Conservation (phyloP, 2,113 vertebrate species). For the Rhegmatorhina hoffmannsi region DNA sequence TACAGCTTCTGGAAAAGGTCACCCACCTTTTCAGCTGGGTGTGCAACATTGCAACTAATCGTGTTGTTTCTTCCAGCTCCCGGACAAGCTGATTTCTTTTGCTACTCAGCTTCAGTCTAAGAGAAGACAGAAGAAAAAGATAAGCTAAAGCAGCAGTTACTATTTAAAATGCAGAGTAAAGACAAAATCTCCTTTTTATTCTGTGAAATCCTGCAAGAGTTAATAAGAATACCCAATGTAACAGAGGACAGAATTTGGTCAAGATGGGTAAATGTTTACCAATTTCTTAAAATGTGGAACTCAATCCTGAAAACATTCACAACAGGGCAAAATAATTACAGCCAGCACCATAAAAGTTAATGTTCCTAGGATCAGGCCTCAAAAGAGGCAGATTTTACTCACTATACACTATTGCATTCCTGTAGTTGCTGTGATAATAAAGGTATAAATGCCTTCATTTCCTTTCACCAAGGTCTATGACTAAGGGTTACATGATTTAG, state of each 20-base stretch:
- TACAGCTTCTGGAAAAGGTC: background rate
- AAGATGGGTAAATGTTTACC: background rate
- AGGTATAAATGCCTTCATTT: background rate
- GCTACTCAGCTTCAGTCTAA: slow-evolving; percentile 88
- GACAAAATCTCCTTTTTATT: background rate
- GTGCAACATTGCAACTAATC: slow-evolving; percentile 84
- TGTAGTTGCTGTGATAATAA: background rate
- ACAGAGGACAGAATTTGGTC: background rate
- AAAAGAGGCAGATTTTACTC: background rate
- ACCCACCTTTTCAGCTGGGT: slow-evolving; percentile 90
- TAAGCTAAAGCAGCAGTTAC: background rate
- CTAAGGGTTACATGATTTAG: background rate
- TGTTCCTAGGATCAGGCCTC: background rate
- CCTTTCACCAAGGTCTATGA: background rate
- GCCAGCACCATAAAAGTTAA: background rate
- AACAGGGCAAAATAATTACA: background rate
- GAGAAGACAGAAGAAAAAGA: background rate
- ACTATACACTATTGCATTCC: background rate
- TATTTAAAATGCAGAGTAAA: background rate
- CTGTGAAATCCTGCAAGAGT: background rate
- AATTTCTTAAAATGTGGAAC: background rate
- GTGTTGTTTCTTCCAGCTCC: slow-evolving; percentile 93
- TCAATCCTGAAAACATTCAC: background rate
- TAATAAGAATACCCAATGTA: background rate
- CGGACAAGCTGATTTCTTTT: slow-evolving; percentile 90